Evolutionary conservation across 1,140 invertebrate genomes (phyloP).

Genomic region (Heliothis virescens): DNA sequence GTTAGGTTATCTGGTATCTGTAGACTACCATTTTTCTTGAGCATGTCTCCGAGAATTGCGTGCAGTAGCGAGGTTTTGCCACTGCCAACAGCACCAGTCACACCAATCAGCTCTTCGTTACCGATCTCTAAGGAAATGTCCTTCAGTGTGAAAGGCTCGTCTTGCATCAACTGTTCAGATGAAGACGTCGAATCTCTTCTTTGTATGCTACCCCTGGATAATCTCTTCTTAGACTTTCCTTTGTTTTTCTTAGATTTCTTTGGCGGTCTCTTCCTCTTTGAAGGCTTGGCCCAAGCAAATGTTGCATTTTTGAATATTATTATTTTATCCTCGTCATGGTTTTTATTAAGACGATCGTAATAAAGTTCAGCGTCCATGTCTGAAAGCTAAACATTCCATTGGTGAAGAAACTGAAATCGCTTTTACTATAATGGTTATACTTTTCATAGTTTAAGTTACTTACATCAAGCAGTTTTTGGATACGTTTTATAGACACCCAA

Average conservation of each 20-base stretch:
- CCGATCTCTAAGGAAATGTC: slow-evolving; percentile 87
- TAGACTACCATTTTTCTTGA: slow-evolving; percentile 88
- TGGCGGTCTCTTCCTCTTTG: slow-evolving; percentile 48
- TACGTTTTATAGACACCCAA: slow-evolving; percentile 94
- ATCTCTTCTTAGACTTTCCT: slow-evolving; percentile 81
- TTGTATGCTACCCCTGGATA: slow-evolving; percentile 65
- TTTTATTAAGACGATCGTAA: slow-evolving; percentile 81
- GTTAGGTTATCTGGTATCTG: slow-evolving; percentile 87
- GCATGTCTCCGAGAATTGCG: slow-evolving; percentile 92
- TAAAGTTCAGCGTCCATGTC: slow-evolving; percentile 87
- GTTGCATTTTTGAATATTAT: slow-evolving; percentile 86
- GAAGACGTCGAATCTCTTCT: slow-evolving; percentile 67
- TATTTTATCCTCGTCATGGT: slow-evolving; percentile 79
- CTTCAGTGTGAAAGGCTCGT: slow-evolving; percentile 83
- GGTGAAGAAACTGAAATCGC: background rate
- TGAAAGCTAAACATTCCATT: slow-evolving; percentile 83
- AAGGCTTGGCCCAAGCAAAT: slow-evolving; percentile 79
- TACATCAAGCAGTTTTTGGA: slow-evolving; percentile 92
- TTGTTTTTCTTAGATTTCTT: slow-evolving; percentile 81
- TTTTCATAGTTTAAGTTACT: slow-evolving; percentile 54
- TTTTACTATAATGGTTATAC: background rate
- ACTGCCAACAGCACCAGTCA: slow-evolving; percentile 91
- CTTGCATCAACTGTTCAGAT: slow-evolving; percentile 52
- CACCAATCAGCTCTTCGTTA: slow-evolving; percentile 90
- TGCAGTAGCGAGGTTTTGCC: slow-evolving; percentile 93